Base-by-base conservation (phyloP, 1,140 invertebrate genomes). In the Cydia fagiglandana region DNA sequence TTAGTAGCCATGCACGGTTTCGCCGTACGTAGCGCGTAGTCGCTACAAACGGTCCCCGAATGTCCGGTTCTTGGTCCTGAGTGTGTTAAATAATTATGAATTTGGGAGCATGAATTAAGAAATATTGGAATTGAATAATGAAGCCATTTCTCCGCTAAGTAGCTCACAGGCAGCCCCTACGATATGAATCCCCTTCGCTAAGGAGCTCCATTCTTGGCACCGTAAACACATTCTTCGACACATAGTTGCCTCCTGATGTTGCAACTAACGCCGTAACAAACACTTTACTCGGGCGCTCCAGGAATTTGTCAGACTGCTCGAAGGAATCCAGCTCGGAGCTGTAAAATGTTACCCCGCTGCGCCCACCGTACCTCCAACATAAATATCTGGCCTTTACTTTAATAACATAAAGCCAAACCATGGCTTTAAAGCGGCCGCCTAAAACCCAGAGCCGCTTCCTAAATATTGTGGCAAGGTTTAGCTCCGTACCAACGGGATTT, bases 161-260 rank as follows among this genome's bases (percentile, higher is more conserved):
- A 73, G 41, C 47, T 73, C 9, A 45, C 66, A 38, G 64, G 64
- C 64, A 38, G n/a, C 66, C 70, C 70, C 70, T 73, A 30, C 68
- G 30, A 73, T 61, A 61, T 64, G 76, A 76, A 73, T 73, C 75
- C 41, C 56, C 74, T 76, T 2, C 66, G 68, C 88, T 92, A 88
- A 91, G 85, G 84, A 90, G 87, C 84, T 86, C 83, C 83, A 88
- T 87, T 89, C 86, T 87, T 90, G 88, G 87, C 88, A 88, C 85
- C 83, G 87, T 89, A 90, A 90, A 90, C 87, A 89, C 87, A 92
- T 91, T 89, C 87, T 92, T 89, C 87, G 85, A 88, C 89, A 91
- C 88, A 91, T 91, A 88, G 88, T 92, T 92, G 83, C 79, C 78
- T 80, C 82, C 61, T 83, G 83, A 86, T 86, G 89, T 89, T 84